These are phyloP conservation scores for Ramphastos sulfuratus DNA, from an alignment of 2,113 vertebrate genomes.

Conservation along the genomic window DNA sequence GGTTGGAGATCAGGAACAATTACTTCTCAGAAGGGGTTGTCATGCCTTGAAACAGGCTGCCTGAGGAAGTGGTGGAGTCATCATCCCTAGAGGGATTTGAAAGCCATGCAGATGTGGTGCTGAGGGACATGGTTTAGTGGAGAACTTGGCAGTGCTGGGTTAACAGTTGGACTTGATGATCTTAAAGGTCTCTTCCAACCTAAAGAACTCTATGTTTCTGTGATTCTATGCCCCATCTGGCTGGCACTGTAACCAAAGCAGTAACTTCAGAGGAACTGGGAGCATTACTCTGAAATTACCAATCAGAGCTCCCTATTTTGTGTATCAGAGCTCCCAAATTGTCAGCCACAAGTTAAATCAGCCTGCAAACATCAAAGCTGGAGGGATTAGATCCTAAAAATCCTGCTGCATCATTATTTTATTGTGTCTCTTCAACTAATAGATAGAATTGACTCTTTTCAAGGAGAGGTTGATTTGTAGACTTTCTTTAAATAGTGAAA, in stretches of 20 bases:
- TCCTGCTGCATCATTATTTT: neutral
- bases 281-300: neutral
- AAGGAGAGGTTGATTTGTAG: neutral
- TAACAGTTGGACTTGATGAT: too few species aligned
- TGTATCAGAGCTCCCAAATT: neutral
- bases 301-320: neutral
- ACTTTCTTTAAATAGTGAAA: neutral
- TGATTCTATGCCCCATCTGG: fast-evolving
- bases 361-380: neutral
- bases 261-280: neutral
- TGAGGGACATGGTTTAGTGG: neutral
- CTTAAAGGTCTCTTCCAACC: neutral
- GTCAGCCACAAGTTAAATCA: neutral
- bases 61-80: neutral
- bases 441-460: neutral
- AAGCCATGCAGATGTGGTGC: neutral
- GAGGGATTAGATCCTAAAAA: neutral
- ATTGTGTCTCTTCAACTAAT: neutral
- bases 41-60: neutral
- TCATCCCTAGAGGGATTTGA: neutral
- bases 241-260: neutral
- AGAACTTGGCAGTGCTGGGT: neutral
- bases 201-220: neutral
- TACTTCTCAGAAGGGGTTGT: neutral
- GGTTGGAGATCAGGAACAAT: neutral